phyloP scores from a whole-genome alignment of 2,797 vertebrate species.

The Onychomys leucogaster region DNA sequence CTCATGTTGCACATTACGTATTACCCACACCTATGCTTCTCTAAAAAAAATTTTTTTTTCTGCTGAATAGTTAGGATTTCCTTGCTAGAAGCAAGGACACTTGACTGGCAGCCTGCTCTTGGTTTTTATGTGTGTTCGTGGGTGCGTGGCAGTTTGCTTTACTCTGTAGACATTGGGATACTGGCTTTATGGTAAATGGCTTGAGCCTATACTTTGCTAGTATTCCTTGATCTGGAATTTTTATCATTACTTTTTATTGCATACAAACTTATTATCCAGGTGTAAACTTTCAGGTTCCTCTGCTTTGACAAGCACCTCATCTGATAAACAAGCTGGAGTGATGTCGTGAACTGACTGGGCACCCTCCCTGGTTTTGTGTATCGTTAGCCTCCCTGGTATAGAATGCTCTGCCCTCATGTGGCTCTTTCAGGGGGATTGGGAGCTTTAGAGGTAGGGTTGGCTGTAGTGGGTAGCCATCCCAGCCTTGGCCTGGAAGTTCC shows the following conservation, averaged over 20 bases:
- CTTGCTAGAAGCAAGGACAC: background rate
- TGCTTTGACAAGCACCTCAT: conserved; percentile 30
- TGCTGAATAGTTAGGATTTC: background rate
- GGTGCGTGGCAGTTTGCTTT: too few relatives aligned
- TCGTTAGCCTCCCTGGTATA: background rate
- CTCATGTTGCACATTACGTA: background rate
- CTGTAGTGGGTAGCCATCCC: too few relatives aligned
- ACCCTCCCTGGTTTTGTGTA: background rate
- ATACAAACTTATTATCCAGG: background rate
- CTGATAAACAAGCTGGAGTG: background rate
- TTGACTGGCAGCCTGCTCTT: background rate
- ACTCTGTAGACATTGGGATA: background rate
- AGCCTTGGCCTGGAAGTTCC: too few relatives aligned
- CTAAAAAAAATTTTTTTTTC: background rate
- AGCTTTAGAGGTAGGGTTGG: background rate
- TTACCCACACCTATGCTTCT: background rate
- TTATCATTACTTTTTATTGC: background rate
- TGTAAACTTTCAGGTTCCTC: background rate
- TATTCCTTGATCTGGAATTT: background rate
- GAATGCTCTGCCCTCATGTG: background rate
- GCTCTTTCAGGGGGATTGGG: background rate
- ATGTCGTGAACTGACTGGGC: background rate
- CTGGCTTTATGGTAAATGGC: background rate
- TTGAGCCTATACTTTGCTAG: background rate
- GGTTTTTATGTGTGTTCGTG: background rate